Conservation (phyloP, 2,113 vertebrate species). For the Dendrocopos noguchii region DNA sequence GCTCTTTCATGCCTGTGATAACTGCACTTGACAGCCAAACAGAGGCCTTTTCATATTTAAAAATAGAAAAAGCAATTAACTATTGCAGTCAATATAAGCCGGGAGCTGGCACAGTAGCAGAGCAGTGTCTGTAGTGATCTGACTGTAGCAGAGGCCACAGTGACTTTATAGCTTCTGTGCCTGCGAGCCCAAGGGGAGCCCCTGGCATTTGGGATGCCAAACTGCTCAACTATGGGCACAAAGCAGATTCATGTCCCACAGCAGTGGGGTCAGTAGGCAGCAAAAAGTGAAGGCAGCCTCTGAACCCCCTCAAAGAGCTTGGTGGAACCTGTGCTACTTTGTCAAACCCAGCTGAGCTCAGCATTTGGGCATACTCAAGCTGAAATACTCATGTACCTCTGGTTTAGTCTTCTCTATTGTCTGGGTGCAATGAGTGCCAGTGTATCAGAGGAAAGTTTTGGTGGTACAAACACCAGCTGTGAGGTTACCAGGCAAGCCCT, state of each 20-base stretch:
- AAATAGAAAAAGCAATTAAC: constrained; percentile 61
- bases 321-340: neutral
- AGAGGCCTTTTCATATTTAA: constrained; percentile 57
- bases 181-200: accelerated
- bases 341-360: neutral
- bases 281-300: neutral
- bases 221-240: neutral
- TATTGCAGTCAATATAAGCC: constrained; percentile 14
- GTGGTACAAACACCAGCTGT: neutral
- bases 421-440: accelerated
- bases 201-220: neutral
- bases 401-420: neutral
- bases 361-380: neutral
- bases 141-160: neutral
- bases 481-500: neutral
- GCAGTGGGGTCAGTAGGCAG: neutral
- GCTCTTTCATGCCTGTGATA: neutral
- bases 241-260: neutral
- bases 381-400: neutral
- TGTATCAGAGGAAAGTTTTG: neutral
- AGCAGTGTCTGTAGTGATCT: neutral
- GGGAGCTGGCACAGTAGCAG: neutral
- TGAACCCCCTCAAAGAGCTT: neutral
- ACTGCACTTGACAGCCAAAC: constrained; percentile 32
- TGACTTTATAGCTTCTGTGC: neutral